Evolutionary conservation across 2,888 invertebrate species (phyloP).

Genomic region (Spodoptera picta): DNA sequence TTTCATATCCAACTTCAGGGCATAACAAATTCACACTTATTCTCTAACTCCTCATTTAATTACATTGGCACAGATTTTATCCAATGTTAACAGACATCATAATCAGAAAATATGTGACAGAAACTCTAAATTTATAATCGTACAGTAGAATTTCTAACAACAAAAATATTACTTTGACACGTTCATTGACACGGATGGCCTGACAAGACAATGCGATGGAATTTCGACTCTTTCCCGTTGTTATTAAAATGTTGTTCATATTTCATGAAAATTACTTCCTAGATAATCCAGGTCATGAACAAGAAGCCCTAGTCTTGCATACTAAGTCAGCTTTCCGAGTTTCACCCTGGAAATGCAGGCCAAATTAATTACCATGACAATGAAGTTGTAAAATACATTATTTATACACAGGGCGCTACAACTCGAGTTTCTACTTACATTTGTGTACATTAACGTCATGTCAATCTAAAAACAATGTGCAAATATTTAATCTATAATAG

Average conservation of each 20-base stretch:
- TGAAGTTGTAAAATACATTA: conserved; percentile 77
- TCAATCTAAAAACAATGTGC: conserved; percentile 49
- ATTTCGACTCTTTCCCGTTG: conserved; percentile 46
- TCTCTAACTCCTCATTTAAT: too few species aligned
- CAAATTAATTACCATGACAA: conserved; percentile 85
- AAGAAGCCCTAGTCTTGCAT: conserved; percentile 65
- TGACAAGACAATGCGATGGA: conserved; percentile 56
- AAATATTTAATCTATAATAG: conserved; percentile 5
- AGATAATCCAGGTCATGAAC: conserved; percentile 60
- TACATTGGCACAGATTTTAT: too few species aligned
- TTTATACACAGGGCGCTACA: conserved; percentile 72
- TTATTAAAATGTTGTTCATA: conserved; percentile 63
- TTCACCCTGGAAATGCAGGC: conserved; percentile 76
- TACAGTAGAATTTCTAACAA: not conserved
- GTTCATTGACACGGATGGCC: conserved; percentile 13
- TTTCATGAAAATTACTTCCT: conserved; percentile 64
- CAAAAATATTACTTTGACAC: conserved; percentile 1
- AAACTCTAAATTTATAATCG: too few species aligned
- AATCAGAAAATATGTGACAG: too few species aligned
- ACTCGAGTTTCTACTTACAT: conserved; percentile 65
- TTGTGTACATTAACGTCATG: conserved; percentile 65
- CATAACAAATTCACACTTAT: too few species aligned
- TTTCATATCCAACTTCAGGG: too few species aligned
- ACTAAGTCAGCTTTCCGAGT: conserved; percentile 64
- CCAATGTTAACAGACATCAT: too few species aligned